phyloP scores from a whole-genome alignment of 1,140 invertebrate species.

The Drosophila chauvacae region DNA sequence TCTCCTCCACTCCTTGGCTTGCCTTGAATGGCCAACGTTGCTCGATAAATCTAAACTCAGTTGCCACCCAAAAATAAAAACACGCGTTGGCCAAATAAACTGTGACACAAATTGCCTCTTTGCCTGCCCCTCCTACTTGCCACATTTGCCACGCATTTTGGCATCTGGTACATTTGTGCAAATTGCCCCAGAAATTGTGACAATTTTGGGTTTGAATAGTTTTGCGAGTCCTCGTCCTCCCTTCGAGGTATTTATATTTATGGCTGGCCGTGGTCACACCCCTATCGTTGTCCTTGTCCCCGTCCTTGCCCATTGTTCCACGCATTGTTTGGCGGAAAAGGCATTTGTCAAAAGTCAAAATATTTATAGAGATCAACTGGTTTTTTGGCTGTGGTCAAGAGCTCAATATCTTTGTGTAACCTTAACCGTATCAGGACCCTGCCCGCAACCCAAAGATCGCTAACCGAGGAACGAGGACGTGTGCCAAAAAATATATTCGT shows the following conservation, averaged over 20 bases:
- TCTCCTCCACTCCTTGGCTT: background rate
- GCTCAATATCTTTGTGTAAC: conserved; percentile 43
- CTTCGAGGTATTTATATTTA: conserved; percentile 35
- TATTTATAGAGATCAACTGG: conserved; percentile 83
- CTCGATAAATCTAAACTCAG: conserved; percentile 33
- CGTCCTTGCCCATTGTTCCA: conserved; percentile 51
- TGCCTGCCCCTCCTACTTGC: conserved; percentile 42
- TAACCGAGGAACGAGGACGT: conserved; percentile 45
- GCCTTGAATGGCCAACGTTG: conserved; percentile 2
- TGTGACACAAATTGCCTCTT: conserved; percentile 56
- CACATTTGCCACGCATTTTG: conserved; percentile 28
- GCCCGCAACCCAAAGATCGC: conserved; percentile 43
- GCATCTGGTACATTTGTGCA: conserved; percentile 31
- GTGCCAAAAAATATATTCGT: conserved; percentile 62
- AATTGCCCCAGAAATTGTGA: conserved; percentile 46
- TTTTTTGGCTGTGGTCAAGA: conserved; percentile 55
- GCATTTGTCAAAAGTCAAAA: conserved; percentile 81
- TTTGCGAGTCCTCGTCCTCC: conserved; percentile 19
- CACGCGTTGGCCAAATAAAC: conserved; percentile 42
- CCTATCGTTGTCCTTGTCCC: conserved; percentile 37
- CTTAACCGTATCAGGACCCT: conserved; percentile 53
- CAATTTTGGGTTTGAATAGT: conserved; percentile 45
- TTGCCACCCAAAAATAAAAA: conserved; percentile 30
- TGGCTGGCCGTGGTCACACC: conserved; percentile 33
- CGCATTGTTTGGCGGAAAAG: conserved; percentile 41